Percentiles rank a stretch among this genome's conserved stretches.
Conservation (phyloP, 2,888 invertebrate genomes). For the Ypsolopha scabrella region DNA sequence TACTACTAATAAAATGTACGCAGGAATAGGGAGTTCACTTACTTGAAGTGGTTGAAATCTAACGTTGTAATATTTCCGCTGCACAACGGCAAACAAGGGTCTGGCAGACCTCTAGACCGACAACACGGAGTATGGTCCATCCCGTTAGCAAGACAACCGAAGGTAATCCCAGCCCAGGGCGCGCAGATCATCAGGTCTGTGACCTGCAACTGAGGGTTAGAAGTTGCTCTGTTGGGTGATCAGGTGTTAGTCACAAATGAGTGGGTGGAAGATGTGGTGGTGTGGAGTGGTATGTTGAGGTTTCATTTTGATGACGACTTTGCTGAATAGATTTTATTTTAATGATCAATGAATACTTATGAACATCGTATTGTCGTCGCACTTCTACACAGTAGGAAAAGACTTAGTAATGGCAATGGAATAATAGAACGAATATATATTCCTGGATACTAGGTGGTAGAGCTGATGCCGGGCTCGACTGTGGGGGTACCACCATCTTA, state of each 20-base stretch:
- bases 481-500: no score
- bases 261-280: slow-evolving; percentile 10
- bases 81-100: slow-evolving; percentile 81
- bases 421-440: no score
- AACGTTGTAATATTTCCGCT: slow-evolving; percentile 82
- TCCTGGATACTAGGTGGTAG: no score
- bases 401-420: no score
- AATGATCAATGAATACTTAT: no score
- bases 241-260: slow-evolving; percentile 55
- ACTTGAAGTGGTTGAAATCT: slow-evolving; percentile 88
- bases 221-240: slow-evolving; percentile 32
- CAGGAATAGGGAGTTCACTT: slow-evolving; percentile 30
- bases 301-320: neutral
- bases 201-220: slow-evolving; percentile 70
- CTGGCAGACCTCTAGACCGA: slow-evolving; percentile 78
- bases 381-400: no score
- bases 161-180: slow-evolving; percentile 86
- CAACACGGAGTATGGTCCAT: slow-evolving; percentile 88
- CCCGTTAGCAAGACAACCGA: slow-evolving; percentile 83
- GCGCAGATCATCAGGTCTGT: slow-evolving; percentile 92
- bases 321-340: neutral
- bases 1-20: neutral
- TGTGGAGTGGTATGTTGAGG: slow-evolving; percentile 8
- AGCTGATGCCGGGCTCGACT: no score
- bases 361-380: no score